Evolutionary conservation across 1,140 invertebrate genomes (phyloP), one percentile per base, ranked within the genome.

Genomic region (Arion vulgaris): DNA sequence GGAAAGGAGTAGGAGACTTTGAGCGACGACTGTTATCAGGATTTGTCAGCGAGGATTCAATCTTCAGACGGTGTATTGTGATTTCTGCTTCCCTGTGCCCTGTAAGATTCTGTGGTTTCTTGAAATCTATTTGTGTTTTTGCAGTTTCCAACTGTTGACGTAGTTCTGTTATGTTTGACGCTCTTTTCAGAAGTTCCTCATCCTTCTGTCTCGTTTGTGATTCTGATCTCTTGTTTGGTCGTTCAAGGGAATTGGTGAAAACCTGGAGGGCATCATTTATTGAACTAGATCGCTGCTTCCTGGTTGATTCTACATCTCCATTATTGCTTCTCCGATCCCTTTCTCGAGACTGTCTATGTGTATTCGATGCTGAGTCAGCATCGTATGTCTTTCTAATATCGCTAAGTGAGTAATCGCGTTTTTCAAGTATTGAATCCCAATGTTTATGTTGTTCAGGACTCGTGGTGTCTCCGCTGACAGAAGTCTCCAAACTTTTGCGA

Each of bases 401-500:
- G n/a, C 9, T 28, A 15, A 81, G 73, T 17, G 80, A 81, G 38
- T 81, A 81, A 15, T 73, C 32, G 80, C 74, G 80, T 39, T 81
- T 81, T 51, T 81, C 13, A 13, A 81, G 62, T 39, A 81, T 81
- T n/a, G 73, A 69, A 51, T 81, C 80, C 80, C 80, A 81, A 34
- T 81, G 74, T 57, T 74, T 81, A 28, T 57, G 80, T 51, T 81
- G 69, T 17, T 73, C 80, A 11, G 41, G 49, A 49, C 36, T 36
- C 36, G 74, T 81, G 5, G 62, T 34, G 1, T 51, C 7, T 17
- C 45, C 69, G 15, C 80, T 66, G 19, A 36, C 45, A 45, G 41
- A 45, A 0, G 80, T 13, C 71, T 81, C 80, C 15, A 81, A 45
- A n/a, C 69, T 53, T 39, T 81, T 73, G 32, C 80, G 69, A 9